Evolutionary conservation across 2,888 invertebrate genomes (phyloP).

Genomic region (Hyles lineata): DNA sequence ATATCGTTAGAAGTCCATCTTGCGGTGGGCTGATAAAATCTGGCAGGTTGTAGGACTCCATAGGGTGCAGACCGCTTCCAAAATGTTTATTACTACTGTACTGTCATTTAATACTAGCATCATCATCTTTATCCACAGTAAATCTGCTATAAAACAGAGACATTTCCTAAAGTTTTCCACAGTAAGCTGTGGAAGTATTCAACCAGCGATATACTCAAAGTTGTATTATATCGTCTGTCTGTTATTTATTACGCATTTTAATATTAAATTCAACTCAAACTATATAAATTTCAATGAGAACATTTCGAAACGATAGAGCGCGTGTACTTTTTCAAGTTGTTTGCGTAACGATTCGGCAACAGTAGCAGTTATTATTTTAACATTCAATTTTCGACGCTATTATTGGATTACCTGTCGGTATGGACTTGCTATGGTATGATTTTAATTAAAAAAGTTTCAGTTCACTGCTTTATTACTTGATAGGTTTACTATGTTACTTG

Average conservation of each 20-base stretch:
- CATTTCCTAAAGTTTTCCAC: too few species aligned
- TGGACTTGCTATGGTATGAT: constrained; percentile 39
- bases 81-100: not conserved
- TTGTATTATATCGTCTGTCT: too few species aligned
- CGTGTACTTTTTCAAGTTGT: constrained; percentile 4
- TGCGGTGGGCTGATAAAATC: too few species aligned
- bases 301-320: not conserved
- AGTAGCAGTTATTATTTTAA: not conserved
- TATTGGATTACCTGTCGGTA: constrained; percentile 41
- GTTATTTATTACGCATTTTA: too few species aligned
- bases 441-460: constrained; percentile 48
- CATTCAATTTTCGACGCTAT: constrained; percentile 12
- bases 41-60: too few species aligned
- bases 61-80: too few species aligned
- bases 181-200: too few species aligned
- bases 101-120: not conserved
- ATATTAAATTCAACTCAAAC: too few species aligned
- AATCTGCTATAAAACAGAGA: too few species aligned
- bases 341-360: not conserved
- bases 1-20: not conserved
- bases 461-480: constrained; percentile 42
- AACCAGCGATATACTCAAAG: too few species aligned
- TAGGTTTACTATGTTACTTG: constrained; percentile 37
- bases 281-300: not conserved
- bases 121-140: too few species aligned